phyloP scores from a whole-genome alignment of 2,113 vertebrate species.

The Barbus barbus region DNA sequence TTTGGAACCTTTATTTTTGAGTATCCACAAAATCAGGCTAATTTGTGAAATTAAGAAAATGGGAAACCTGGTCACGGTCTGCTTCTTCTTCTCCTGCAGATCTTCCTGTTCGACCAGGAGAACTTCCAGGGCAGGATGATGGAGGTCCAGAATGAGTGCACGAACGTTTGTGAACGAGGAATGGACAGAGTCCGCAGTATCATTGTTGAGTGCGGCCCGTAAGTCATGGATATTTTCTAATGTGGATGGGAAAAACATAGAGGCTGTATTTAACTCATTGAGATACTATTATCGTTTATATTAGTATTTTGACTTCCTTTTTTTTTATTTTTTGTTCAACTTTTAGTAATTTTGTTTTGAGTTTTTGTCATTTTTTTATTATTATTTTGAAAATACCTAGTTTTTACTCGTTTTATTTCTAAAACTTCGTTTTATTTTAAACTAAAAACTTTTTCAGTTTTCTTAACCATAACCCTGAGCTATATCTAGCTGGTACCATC shows the following conservation, averaged over 20 bases:
- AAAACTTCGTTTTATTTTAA: too few species aligned
- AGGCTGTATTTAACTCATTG: not conserved
- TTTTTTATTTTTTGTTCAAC: too few species aligned
- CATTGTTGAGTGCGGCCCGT: slow-evolving; percentile 91
- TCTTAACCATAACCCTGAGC: not conserved
- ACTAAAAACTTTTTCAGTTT: too few species aligned
- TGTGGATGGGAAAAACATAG: slow-evolving; percentile 28
- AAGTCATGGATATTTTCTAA: slow-evolving; percentile 70
- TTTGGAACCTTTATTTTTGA: not conserved
- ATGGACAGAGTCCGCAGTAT: slow-evolving; percentile 89
- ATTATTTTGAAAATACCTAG: not conserved
- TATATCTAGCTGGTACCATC: not conserved
- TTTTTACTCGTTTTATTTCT: too few species aligned
- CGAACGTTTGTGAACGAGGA: slow-evolving; percentile 87
- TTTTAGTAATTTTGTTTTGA: too few species aligned
- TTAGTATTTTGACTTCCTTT: not conserved
- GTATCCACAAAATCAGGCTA: not conserved
- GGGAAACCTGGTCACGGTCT: not conserved
- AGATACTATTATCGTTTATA: not conserved
- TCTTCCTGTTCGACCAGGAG: slow-evolving; percentile 91
- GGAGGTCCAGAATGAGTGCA: slow-evolving; percentile 87
- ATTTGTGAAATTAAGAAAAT: not conserved
- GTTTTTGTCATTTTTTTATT: not conserved
- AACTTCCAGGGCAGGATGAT: slow-evolving; percentile 92
- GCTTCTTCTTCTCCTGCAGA: slow-evolving; percentile 66